Percentiles rank a stretch among this genome's conserved stretches.
These are phyloP conservation scores for Leucoraja erinaceus DNA, from an alignment of 2,113 vertebrate genomes.

Conservation along the genomic window DNA sequence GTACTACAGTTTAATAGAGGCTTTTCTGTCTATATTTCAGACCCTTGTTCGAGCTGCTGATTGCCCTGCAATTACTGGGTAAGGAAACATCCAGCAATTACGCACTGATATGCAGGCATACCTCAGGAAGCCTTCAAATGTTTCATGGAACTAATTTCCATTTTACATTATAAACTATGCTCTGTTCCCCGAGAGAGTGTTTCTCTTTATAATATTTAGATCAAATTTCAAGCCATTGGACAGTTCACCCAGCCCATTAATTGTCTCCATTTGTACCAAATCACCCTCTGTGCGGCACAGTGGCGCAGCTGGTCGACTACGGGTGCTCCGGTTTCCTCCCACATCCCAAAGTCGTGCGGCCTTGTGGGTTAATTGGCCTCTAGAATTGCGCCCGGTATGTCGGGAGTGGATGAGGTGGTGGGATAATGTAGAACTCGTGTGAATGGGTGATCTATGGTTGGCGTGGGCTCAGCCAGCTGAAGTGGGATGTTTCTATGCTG, in stretches of 20 bases:
- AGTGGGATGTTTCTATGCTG: no score
- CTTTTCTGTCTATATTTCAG: neutral
- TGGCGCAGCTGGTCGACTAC: no score
- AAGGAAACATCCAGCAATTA: conserved; percentile 7
- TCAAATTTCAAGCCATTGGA: conserved; percentile 5
- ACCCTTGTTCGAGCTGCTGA: neutral
- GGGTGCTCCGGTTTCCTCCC: no score
- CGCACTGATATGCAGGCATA: conserved; percentile 11
- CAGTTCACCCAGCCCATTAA: neutral
- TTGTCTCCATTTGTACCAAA: conserved; percentile 3
- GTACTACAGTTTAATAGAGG: neutral
- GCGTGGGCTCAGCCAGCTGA: no score
- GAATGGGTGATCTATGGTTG: no score
- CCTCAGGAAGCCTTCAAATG: conserved; percentile 10
- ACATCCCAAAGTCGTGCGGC: no score
- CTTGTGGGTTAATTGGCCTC: no score
- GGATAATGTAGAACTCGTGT: no score
- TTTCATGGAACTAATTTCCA: conserved; percentile 19
- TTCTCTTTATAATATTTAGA: neutral
- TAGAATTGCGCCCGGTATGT: no score
- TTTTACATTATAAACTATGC: conserved; percentile 21
- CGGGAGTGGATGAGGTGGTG: no score
- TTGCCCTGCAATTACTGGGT: conserved; percentile 15
- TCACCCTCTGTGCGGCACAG: neutral
- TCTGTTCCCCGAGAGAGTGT: neutral